Conservation (phyloP, 2,888 invertebrate genomes). For the Drosophila neotestacea region DNA sequence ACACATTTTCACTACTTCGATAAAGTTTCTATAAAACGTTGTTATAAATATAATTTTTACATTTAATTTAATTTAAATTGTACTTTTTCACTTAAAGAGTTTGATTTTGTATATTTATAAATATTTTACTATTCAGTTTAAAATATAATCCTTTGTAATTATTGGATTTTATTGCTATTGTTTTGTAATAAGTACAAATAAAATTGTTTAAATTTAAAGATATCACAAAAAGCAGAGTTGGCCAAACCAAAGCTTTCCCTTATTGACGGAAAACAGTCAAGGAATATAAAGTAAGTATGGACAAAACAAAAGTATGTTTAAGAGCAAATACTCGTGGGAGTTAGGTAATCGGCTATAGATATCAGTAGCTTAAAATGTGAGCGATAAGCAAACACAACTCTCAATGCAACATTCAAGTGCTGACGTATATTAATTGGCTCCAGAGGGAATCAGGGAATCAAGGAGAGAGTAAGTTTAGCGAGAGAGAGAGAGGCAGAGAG, state of each 20-base stretch:
- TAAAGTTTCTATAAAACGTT: too few species aligned
- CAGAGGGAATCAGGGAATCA: conserved; percentile 67
- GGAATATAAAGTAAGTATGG: not conserved
- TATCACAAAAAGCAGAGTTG: too few species aligned
- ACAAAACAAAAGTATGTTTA: not conserved
- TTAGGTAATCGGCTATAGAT: conserved; percentile 15
- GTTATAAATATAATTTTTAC: too few species aligned
- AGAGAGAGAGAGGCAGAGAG: conserved; percentile 10
- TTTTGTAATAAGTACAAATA: not conserved
- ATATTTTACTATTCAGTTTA: too few species aligned
- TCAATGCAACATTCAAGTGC: not conserved
- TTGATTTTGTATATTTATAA: too few species aligned
- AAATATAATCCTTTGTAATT: too few species aligned
- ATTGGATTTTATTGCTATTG: not conserved
- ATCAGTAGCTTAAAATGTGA: not conserved
- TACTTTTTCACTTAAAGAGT: too few species aligned
- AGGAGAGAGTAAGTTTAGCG: not conserved
- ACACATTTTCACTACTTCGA: too few species aligned
- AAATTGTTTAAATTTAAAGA: not conserved
- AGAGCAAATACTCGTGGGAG: conserved; percentile 11
- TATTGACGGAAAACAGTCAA: too few species aligned
- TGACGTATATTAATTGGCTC: conserved; percentile 78
- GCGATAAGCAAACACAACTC: conserved; percentile 8
- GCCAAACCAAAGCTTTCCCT: too few species aligned
- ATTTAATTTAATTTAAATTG: too few species aligned